Conservation (phyloP, 2,888 invertebrate species). For the Ectobius pallidus region DNA sequence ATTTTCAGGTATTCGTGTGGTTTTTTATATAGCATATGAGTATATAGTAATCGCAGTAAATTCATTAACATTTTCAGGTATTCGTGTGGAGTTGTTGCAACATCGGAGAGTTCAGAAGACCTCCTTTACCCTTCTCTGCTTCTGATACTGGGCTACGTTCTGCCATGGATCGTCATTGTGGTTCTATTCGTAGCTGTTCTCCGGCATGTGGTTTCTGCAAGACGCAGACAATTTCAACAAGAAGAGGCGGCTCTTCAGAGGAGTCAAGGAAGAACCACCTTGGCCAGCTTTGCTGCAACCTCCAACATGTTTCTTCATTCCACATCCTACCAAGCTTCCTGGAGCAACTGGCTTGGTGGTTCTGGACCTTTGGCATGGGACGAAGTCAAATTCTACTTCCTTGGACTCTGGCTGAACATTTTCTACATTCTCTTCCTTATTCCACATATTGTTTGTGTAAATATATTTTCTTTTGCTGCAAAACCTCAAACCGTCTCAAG, state of each 20-base stretch:
- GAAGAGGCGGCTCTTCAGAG: conserved; percentile 38
- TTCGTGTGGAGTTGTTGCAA: conserved; percentile 22
- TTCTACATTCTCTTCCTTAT: conserved; percentile 32
- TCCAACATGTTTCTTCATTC: not conserved
- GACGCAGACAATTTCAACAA: conserved; percentile 42
- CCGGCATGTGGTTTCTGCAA: conserved; percentile 36
- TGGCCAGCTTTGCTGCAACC: not conserved
- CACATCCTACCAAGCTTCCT: not conserved
- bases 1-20: too few relatives aligned
- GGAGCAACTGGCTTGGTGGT: not conserved
- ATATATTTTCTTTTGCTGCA: conserved; percentile 12
- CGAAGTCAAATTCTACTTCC: conserved; percentile 30
- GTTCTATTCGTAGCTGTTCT: conserved; percentile 40
- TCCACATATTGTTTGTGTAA: conserved; percentile 34
- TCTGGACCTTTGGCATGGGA: conserved; percentile 10
- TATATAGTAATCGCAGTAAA: too few relatives aligned
- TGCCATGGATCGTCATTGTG: conserved; percentile 44
- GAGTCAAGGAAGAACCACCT: conserved; percentile 37
- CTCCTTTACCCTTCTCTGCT: conserved; percentile 44
- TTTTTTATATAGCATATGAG: too few relatives aligned
- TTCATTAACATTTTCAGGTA: conserved; percentile 25
- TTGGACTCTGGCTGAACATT: conserved; percentile 29
- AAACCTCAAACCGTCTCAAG: conserved; percentile 34
- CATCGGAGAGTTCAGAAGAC: conserved; percentile 2
- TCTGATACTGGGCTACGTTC: conserved; percentile 43